Base-by-base conservation (phyloP, 2,797 vertebrate species). In the Tadarida brasiliensis region DNA sequence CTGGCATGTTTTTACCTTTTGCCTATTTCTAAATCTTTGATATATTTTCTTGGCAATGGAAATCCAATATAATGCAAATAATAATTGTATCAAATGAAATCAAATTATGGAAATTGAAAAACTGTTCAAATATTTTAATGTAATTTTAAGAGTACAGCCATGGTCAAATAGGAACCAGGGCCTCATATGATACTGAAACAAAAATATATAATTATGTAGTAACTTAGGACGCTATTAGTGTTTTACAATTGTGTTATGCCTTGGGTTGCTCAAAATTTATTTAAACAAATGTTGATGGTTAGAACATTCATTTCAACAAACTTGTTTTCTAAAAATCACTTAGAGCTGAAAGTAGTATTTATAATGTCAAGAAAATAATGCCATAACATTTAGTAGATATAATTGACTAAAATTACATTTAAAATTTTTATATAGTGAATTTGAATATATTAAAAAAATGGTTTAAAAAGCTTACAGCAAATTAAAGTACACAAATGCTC, bases 361-460 rank as follows among this genome's bases (percentile, higher is more conserved):
- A 91, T 78, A 94, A 59, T 86, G 22, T 73, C n/a, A 84, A 61
- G 47, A 86, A 88, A 83, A 82, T 90, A 86, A 80, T 90, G 6
- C 30, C 17, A 74, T 74, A 49, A 39, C 61, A 83, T 9, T 44
- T 2, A 70, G 2, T 71, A 73, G 20, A 56, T 19, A 92, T 67
- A 87, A 74, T 44, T 91, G 44, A 74, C 20, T 83, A 78, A 82
- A 57, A 56, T 28, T 65, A 33, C 6, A 76, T 28, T 80, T 87
- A 81, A 49, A 56, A 30, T 2, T 73, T 92, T 54, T 73, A 56
- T 78, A 54, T 35, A 3, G 51, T 49, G 57, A 47, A 39, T 88
- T 74, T 57, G 33, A 80, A 57, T 78, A 35, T 76, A 63, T 54
- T 44, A 57, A 28, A 70, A 44, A 57, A 92, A 54, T 76, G 5